phyloP scores from a whole-genome alignment of 92 coral and sea anemone species.

The Epizoanthus illoricatus region DNA sequence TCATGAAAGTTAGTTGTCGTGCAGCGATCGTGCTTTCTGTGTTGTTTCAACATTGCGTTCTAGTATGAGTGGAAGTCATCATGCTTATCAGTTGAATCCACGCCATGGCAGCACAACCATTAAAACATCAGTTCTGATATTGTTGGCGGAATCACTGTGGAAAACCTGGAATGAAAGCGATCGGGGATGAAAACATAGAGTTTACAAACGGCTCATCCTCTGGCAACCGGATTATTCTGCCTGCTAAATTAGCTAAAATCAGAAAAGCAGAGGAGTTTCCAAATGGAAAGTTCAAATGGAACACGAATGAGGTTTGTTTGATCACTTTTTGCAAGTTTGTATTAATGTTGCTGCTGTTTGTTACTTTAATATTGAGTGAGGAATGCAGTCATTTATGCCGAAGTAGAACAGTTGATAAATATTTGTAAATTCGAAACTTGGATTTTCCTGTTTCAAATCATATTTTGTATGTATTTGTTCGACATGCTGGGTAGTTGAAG shows the following conservation, averaged over 20 bases:
- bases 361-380: background rate
- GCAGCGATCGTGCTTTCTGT: conserved; percentile 27
- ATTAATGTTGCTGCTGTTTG: conserved; percentile 13
- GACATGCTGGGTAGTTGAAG: background rate
- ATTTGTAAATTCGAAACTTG: background rate
- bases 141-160: conserved; percentile 63
- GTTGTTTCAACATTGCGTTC: conserved; percentile 1
- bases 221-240: conserved; percentile 67
- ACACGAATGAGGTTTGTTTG: conserved; percentile 79
- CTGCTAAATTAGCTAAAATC: conserved; percentile 80
- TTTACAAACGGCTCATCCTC: conserved; percentile 40
- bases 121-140: conserved; percentile 18
- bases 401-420: background rate
- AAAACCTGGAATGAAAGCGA: conserved; percentile 87
- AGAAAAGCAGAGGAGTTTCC: conserved; percentile 82
- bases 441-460: background rate
- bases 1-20: conserved; percentile 17
- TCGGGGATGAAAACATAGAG: conserved; percentile 51
- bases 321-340: conserved; percentile 4
- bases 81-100: conserved; percentile 1
- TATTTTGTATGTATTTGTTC: background rate
- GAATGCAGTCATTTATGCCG: background rate
- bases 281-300: conserved; percentile 79
- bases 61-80: conserved; percentile 22
- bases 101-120: conserved; percentile 28